phyloP scores from a whole-genome alignment of 2,888 invertebrate species.

The Mythimna impura region DNA sequence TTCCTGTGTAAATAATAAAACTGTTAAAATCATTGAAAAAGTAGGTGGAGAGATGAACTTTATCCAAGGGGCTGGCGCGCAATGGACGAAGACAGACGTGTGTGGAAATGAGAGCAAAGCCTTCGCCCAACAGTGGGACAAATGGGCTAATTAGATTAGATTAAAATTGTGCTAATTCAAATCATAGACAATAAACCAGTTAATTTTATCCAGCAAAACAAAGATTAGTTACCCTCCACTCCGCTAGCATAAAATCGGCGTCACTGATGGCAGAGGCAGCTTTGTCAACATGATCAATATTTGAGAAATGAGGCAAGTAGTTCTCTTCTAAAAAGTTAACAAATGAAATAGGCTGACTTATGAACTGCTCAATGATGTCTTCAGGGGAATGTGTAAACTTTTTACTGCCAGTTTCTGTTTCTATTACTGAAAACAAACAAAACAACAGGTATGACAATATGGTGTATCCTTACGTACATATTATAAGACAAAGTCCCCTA shows the following conservation, averaged over 20 bases:
- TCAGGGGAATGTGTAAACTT: conserved; percentile 91
- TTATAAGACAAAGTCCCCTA: no score
- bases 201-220: background rate
- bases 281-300: conserved; percentile 91
- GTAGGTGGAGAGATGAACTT: no score
- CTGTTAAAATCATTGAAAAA: background rate
- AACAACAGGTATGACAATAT: no score
- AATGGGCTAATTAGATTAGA: no score
- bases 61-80: no score
- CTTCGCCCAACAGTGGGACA: no score
- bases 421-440: conserved; percentile 71
- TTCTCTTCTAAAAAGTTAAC: conserved; percentile 93
- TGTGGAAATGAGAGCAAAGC: no score
- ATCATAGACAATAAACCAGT: background rate
- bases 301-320: conserved; percentile 93
- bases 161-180: no score
- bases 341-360: conserved; percentile 92
- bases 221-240: conserved; percentile 91
- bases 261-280: conserved; percentile 93
- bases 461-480: no score
- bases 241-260: conserved; percentile 92
- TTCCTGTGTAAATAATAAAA: conserved; percentile 74
- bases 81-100: no score
- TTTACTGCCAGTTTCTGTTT: conserved; percentile 76
- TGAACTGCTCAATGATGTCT: conserved; percentile 92